Base-by-base conservation (phyloP, 2,888 invertebrate species). In the Agonopterix alstromeriana region DNA sequence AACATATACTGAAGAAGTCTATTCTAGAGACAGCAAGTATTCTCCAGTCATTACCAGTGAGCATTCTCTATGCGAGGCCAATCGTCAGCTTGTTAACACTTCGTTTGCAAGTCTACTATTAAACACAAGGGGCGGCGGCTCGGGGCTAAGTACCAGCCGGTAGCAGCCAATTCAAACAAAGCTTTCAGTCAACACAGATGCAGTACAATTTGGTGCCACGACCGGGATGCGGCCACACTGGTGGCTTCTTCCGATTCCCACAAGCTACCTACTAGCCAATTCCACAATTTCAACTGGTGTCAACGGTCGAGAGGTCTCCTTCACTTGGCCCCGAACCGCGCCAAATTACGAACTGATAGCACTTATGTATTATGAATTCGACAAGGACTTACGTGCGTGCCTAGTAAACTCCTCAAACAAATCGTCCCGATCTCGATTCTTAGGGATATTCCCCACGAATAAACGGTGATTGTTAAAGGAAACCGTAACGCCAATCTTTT, bases 391-490 rank as follows among this genome's bases (percentile, higher is more conserved):
- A 98, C 98, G 97, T 96, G 97, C 97, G 94, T 97, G 96, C 94
- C 97, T 97, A 92, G 96, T 93, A 95, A 98, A 98, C 93, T 98
- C 98, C 94, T 98, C 97, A 93, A 95, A 94, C 92, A 98, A 96
- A 94, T 98, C 97, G 92, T 97, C 97, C 93, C 95, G 96, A 94
- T 97, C 97, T 94, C 97, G 97, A 94, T 96, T 97, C 95, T 98
- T 98, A 93, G 98, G 98, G 94, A 98, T 98, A 97, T 98, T 98
- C 92, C 98, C 98, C 93, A 98, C 97, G 96, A 98, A 98, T 93
- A 98, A 95, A 93, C 98, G 96, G 93, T 97, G 97, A 95, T 98
- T 98, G 94, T 98, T 98, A 95, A 97, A 97, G 92, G 98, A 98
- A 93, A 98, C 95, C 92, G 97, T 98, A 91, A 98, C 97, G 93